A percentile compares a stretch with the other conserved stretches of the same genome.
Conservation (phyloP, 2,113 vertebrate genomes). For the Phyllopteryx taeniolatus region DNA sequence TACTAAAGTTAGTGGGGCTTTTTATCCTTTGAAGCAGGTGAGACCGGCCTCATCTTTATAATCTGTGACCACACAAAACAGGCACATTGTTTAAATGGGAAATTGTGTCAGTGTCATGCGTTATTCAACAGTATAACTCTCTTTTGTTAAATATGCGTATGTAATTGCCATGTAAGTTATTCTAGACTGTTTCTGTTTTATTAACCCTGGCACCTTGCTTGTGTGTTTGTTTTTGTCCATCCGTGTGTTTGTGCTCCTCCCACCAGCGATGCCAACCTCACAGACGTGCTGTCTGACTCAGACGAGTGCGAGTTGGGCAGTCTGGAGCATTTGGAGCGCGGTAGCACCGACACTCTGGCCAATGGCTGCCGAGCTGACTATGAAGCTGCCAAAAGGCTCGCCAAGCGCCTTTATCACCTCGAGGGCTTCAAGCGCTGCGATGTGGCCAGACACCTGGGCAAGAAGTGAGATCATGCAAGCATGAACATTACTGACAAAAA, state of each 20-base stretch:
- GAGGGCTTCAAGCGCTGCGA: slow-evolving; percentile 97
- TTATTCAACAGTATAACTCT: slow-evolving; percentile 20
- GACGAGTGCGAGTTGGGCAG: slow-evolving; percentile 90
- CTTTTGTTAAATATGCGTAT: slow-evolving; percentile 26
- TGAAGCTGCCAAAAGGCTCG: slow-evolving; percentile 86
- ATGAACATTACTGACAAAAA: slow-evolving; percentile 1
- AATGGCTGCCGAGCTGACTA: slow-evolving; percentile 87
- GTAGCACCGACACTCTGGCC: slow-evolving; percentile 86
- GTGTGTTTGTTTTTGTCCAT: slow-evolving; percentile 23
- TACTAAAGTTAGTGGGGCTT: slow-evolving; percentile 33
- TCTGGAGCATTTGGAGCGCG: slow-evolving; percentile 80
- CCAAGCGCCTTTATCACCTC: slow-evolving; percentile 89
- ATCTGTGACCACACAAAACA: slow-evolving; percentile 22
- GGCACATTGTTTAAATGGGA: slow-evolving; percentile 22
- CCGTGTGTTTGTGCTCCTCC: slow-evolving; percentile 11
- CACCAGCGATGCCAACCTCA: slow-evolving; percentile 85
- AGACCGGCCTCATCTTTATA: slow-evolving; percentile 21
- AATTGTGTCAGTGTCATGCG: slow-evolving; percentile 33
- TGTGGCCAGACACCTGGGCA: slow-evolving; percentile 91
- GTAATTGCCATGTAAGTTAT: slow-evolving; percentile 28
- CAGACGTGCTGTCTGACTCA: slow-evolving; percentile 84
- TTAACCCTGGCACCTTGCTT: slow-evolving; percentile 42
- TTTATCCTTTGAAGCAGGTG: slow-evolving; percentile 15
- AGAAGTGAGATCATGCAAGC: slow-evolving; percentile 80
- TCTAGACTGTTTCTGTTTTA: slow-evolving; percentile 6